Evolutionary conservation across 2,113 vertebrate species (phyloP), one percentile per base, ranked within the genome.

Genomic region (Irena cyanogastra): DNA sequence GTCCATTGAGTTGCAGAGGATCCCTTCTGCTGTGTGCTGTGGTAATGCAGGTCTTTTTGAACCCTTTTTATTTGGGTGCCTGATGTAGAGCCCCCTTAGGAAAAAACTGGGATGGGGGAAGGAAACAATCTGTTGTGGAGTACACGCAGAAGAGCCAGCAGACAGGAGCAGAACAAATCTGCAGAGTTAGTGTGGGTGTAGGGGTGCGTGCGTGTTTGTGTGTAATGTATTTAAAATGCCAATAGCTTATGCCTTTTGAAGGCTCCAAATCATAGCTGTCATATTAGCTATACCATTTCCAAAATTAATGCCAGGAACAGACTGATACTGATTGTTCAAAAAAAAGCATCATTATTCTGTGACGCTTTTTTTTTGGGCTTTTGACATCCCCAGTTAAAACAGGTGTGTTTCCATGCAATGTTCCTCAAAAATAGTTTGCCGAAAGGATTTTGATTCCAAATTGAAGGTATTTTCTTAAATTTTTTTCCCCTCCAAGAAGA

Each of bases 181-280:
- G 84, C 68, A 92, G 90, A 83, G 80, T 59, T 90, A 54, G 93
- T 87, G 96, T 96, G 94, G 96, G 95, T 83, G 95, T 96, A 87
- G 83, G 96, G 95, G 83, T 87, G 86, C 60, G 31, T 93, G 94
- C 75, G 3, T 93, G 92, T 96, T 96, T 95, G 78, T 93, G 39
- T 92, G 90, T 88, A 78, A 87, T 92, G 69, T 77, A 90, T 93
- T 92, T 94, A 94, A 95, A 94, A 94, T 94, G 93, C 93, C 94
- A 92, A 68, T 96, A 96, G 90, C 80, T 95, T 95, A 68, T 83
- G 85, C 92, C 94, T 97, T 97, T 93, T 96, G 96, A 96, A 94
- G 83, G 95, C 88, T 95, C 83, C 72, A 75, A 80, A 95, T 94
- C 92, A 35, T 75, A 97, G 93, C 96, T 95, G 90, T 95, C 94